A percentile compares a stretch with the other conserved stretches of the same genome.
These are phyloP conservation scores for Brenthis daphne DNA, from an alignment of 2,888 invertebrate species.

Conservation along the genomic window DNA sequence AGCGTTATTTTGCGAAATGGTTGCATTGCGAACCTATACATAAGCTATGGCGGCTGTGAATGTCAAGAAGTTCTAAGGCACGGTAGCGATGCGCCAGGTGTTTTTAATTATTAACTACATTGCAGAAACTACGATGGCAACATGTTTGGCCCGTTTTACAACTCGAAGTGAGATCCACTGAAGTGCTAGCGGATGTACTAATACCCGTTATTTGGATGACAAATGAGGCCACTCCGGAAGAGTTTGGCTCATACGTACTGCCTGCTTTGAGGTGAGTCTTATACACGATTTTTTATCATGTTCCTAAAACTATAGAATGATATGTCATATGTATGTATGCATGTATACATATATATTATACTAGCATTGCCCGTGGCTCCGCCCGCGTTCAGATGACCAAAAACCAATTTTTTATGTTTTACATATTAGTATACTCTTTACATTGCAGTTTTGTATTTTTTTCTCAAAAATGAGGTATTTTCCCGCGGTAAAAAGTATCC, in stretches of 20 bases:
- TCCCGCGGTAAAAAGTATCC: too few species aligned
- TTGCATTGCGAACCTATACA: conserved; percentile 1
- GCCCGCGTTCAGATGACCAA: too few species aligned
- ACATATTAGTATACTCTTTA: too few species aligned
- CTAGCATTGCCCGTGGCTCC: too few species aligned
- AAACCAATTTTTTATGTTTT: too few species aligned
- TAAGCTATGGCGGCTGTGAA: not conserved
- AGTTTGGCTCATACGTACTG: conserved; percentile 90
- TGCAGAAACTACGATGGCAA: conserved; percentile 97
- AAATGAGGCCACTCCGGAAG: conserved; percentile 88
- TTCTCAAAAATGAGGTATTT: too few species aligned
- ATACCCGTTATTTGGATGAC: conserved; percentile 92
- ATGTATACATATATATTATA: too few species aligned
- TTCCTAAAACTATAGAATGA: too few species aligned
- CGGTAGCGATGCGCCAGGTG: conserved; percentile 6
- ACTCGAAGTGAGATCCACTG: conserved; percentile 91
- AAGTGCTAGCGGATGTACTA: conserved; percentile 92
- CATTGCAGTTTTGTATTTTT: too few species aligned
- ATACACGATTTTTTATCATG: too few species aligned
- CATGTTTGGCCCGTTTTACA: conserved; percentile 95
- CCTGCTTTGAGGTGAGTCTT: conserved; percentile 90
- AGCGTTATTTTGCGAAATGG: conserved; percentile 12
- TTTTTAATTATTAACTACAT: conserved; percentile 41
- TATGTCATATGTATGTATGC: too few species aligned
- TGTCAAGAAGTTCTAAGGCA: not conserved